These are phyloP conservation scores for Drosophila mojavensis DNA, from an alignment of 1,140 invertebrate genomes.

Conservation along the genomic window DNA sequence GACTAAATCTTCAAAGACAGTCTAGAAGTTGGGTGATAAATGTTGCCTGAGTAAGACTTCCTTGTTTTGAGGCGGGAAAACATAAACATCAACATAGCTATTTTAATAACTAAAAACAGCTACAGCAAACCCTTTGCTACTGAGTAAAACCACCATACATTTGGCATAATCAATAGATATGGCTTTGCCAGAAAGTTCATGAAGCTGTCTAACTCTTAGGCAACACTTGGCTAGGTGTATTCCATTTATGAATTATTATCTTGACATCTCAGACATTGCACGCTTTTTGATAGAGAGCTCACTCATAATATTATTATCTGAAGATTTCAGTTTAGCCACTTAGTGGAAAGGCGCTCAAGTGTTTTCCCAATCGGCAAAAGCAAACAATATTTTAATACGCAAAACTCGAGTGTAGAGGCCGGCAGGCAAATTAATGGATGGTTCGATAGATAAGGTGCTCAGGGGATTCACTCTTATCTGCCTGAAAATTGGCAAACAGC, in stretches of 20 bases:
- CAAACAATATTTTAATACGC: constrained; percentile 27
- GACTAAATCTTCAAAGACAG: too few relatives aligned
- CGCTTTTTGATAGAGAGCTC: constrained; percentile 2
- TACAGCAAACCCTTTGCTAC: too few relatives aligned
- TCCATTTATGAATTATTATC: background rate
- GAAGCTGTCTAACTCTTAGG: too few relatives aligned
- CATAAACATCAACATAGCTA: too few relatives aligned
- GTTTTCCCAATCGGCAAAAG: constrained; percentile 23
- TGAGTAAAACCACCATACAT: too few relatives aligned
- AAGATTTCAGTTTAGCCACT: constrained; percentile 2
- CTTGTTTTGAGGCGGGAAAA: too few relatives aligned
- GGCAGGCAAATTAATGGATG: constrained; percentile 41
- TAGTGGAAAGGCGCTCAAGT: constrained; percentile 19
- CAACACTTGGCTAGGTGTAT: too few relatives aligned
- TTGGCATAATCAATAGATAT: too few relatives aligned
- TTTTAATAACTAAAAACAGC: too few relatives aligned
- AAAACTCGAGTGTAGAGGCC: constrained; percentile 21
- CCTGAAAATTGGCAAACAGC: constrained; percentile 4
- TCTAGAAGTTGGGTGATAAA: too few relatives aligned
- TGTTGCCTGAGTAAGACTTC: too few relatives aligned
- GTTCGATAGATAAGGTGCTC: constrained; percentile 16
- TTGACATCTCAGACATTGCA: background rate
- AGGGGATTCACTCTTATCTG: constrained; percentile 61
- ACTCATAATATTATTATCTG: background rate
- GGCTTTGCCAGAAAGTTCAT: too few relatives aligned